Evolutionary conservation across 2,888 invertebrate species (phyloP).

Genomic region (Pecten maximus): DNA sequence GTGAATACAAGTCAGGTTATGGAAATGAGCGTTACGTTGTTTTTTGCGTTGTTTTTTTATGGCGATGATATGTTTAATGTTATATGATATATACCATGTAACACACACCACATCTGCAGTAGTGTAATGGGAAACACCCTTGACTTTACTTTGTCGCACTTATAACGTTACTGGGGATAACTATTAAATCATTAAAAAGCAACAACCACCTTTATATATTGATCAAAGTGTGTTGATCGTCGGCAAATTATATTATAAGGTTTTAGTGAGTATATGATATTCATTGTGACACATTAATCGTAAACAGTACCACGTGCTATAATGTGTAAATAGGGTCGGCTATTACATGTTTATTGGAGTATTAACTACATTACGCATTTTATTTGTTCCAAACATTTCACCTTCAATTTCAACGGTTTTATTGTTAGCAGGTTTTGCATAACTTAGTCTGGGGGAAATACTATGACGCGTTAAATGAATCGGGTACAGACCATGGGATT

Average conservation of each 20-base stretch:
- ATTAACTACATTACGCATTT: background rate
- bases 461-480: background rate
- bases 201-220: background rate
- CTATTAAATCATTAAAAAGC: background rate
- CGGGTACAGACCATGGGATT: background rate
- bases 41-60: background rate
- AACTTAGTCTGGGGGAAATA: background rate
- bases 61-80: background rate
- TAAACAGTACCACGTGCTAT: background rate
- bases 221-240: background rate
- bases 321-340: background rate
- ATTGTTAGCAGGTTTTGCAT: background rate
- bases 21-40: background rate
- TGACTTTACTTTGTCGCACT: background rate
- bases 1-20: background rate
- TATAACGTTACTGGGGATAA: background rate
- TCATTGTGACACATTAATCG: background rate
- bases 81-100: background rate
- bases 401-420: background rate
- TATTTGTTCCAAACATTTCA: background rate
- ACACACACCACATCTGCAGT: background rate
- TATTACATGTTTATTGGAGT: background rate
- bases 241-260: background rate
- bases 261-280: background rate
- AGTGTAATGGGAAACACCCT: background rate